Evolutionary conservation across 2,888 invertebrate genomes (phyloP).

Genomic region (Ceratothoa steindachneri): DNA sequence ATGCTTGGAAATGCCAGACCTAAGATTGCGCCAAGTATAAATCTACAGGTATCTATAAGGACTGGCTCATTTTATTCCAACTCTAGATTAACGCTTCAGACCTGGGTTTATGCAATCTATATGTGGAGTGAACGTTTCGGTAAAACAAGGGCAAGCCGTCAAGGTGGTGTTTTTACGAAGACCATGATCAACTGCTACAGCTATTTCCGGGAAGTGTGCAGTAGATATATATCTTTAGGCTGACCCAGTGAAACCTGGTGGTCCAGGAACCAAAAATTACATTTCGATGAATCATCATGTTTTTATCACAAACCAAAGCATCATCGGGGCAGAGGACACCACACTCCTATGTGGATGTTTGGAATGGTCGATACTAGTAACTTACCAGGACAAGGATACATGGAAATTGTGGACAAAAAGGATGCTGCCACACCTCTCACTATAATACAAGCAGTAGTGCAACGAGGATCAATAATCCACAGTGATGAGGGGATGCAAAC

Average conservation of each 20-base stretch:
- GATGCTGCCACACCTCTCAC: constrained; percentile 13
- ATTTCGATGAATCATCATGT: background rate
- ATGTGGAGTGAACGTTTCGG: constrained; percentile 11
- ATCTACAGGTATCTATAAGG: constrained; percentile 11
- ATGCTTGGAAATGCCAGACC: constrained; percentile 11
- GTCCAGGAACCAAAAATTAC: background rate
- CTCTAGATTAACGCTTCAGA: constrained; percentile 1
- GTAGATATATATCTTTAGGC: background rate
- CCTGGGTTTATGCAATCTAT: constrained; percentile 6
- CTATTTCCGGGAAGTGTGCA: background rate
- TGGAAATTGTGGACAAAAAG: background rate
- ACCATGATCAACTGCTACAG: background rate
- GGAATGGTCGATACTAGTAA: constrained; percentile 9
- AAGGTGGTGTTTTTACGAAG: background rate
- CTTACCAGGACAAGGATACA: constrained; percentile 10
- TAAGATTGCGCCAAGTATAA: background rate
- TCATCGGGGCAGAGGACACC: constrained; percentile 4
- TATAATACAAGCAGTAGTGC: background rate
- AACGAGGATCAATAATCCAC: background rate
- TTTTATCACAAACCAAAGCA: constrained; percentile 16
- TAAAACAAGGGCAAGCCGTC: background rate
- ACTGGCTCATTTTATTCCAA: background rate
- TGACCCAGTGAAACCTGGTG: background rate
- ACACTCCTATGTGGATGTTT: constrained; percentile 11
- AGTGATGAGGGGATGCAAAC: no score